Conservation (phyloP, 2,888 invertebrate species). For the Pardosa pseudoannulata region DNA sequence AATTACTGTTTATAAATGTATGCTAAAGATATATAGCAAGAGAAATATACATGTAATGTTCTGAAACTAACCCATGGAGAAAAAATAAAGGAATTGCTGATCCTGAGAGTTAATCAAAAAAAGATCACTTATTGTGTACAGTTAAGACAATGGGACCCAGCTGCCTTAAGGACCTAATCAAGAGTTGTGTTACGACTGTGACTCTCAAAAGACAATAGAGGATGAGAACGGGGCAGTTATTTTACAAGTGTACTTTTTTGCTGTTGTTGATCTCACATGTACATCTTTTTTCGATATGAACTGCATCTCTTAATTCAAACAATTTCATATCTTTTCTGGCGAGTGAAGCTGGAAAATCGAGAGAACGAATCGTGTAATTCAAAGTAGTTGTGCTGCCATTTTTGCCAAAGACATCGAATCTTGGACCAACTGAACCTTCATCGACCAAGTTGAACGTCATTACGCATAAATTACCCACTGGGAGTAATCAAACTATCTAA, state of each 20-base stretch:
- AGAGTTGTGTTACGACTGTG: not conserved
- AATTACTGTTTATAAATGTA: too few species aligned
- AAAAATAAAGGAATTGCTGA: too few species aligned
- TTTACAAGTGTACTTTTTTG: not conserved
- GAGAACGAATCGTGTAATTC: constrained; percentile 25
- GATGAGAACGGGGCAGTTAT: not conserved
- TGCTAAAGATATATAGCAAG: too few species aligned
- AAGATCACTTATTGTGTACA: too few species aligned
- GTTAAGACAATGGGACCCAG: too few species aligned
- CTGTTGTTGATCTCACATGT: constrained; percentile 59
- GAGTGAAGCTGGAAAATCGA: not conserved
- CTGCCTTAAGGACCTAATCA: too few species aligned
- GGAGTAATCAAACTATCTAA: not conserved
- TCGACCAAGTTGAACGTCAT: not conserved
- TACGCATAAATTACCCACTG: not conserved
- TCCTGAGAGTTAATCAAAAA: too few species aligned
- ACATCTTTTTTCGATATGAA: constrained; percentile 31
- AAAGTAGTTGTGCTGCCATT: constrained; percentile 63
- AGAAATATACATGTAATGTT: too few species aligned
- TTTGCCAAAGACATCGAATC: constrained; percentile 70
- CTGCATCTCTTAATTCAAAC: constrained; percentile 31
- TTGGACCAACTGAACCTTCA: constrained; percentile 17
- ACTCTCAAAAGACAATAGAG: not conserved
- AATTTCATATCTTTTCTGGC: constrained; percentile 6
- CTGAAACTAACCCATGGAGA: too few species aligned